A percentile compares a stretch with the other conserved stretches of the same genome.
These are phyloP conservation scores for Montipora efflorescens DNA, from an alignment of 64 coral and sea anemone genomes.

Conservation along the genomic window DNA sequence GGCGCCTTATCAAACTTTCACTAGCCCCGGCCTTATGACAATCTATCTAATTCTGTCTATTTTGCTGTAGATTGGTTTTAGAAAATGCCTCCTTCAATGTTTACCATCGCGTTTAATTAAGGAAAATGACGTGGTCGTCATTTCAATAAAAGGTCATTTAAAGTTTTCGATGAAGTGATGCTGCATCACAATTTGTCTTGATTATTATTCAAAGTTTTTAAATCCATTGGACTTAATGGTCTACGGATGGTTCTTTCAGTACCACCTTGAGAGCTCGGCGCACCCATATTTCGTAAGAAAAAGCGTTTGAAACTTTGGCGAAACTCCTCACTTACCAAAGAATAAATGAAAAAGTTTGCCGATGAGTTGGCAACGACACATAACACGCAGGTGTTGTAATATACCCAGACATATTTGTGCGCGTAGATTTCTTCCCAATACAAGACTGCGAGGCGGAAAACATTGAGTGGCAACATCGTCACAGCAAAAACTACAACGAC, in stretches of 20 bases:
- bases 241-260: conserved; percentile 28
- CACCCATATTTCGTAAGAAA: background rate
- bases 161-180: too few relatives aligned
- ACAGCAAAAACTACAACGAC: conserved; percentile 78
- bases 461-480: conserved; percentile 74
- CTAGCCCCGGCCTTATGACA: too few relatives aligned
- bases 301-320: conserved; percentile 51
- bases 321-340: conserved; percentile 76
- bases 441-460: conserved; percentile 67
- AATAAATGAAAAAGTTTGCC: conserved; percentile 81
- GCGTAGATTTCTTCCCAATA: conserved; percentile 41
- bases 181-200: too few relatives aligned
- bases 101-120: too few relatives aligned
- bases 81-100: too few relatives aligned
- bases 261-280: background rate
- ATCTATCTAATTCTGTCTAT: too few relatives aligned
- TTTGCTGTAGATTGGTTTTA: too few relatives aligned
- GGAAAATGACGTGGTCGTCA: too few relatives aligned
- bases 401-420: conserved; percentile 68
- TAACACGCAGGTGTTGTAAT: conserved; percentile 52
- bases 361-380: conserved; percentile 76
- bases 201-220: background rate
- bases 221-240: background rate
- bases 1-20: too few relatives aligned
- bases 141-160: too few relatives aligned